Conservation (phyloP, 2,888 invertebrate genomes). For the Ectemnius lituratus region DNA sequence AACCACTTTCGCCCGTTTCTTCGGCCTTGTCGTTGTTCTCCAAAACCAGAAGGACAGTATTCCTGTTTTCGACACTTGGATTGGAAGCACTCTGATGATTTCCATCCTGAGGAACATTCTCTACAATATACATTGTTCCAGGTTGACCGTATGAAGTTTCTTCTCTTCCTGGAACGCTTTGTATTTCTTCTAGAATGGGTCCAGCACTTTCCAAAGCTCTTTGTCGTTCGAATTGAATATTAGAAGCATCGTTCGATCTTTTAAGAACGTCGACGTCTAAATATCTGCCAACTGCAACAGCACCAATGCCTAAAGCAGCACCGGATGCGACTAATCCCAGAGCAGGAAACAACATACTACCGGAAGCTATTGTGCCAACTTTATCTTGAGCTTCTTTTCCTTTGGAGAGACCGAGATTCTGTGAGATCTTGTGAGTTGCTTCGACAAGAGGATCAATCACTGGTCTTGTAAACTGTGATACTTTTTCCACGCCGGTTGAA, state of each 20-base stretch:
- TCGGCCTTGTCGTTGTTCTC: conserved; percentile 40
- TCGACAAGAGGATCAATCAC: conserved; percentile 87
- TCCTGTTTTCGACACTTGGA: background rate
- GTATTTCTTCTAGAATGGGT: background rate
- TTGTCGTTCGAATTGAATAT: conserved; percentile 81
- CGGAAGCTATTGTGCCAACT: conserved; percentile 82
- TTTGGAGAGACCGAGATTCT: conserved; percentile 85
- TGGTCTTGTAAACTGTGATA: conserved; percentile 83
- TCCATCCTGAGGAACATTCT: conserved; percentile 13
- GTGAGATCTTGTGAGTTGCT: conserved; percentile 88
- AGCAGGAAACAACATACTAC: conserved; percentile 85
- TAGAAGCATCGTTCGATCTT: conserved; percentile 78
- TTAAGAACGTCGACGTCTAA: conserved; percentile 83
- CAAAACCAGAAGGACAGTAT: conserved; percentile 50
- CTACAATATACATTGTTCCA: conserved; percentile 42
- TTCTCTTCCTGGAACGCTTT: background rate
- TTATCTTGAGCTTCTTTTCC: conserved; percentile 82
- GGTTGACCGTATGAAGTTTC: background rate
- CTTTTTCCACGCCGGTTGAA: conserved; percentile 84
- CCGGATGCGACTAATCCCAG: conserved; percentile 90
- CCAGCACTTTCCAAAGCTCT: conserved; percentile 76
- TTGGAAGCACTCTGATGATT: background rate
- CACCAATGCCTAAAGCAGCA: conserved; percentile 89
- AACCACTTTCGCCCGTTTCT: conserved; percentile 36
- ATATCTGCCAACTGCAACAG: conserved; percentile 87